Base-by-base conservation (phyloP, 2,113 vertebrate genomes). In the Melanostigma gelatinosum region DNA sequence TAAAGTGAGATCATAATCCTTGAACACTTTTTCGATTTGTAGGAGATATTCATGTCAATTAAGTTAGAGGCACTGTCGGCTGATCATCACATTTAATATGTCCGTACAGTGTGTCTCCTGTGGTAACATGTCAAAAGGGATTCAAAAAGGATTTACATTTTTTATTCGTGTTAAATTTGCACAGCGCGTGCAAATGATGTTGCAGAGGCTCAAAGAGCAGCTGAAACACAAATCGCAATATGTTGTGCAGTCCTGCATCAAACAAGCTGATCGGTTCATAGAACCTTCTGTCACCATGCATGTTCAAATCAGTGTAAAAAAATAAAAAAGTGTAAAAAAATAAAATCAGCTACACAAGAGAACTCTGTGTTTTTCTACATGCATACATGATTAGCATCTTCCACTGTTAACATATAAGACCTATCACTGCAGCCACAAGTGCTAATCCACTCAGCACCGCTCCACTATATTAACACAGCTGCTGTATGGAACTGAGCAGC, bases 401-500 rank as follows among this genome's bases (percentile, higher is more conserved):
- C 48, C 48, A 34, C 38, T 77, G 42, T 69, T 60, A 27, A 36
- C 24, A 20, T 4, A 74, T 2, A 6, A 67, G 44, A 74, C 40
- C 32, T 32, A 67, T 20, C 64, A 12, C 2, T 69, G 18, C 36
- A 44, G 22, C 61, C 68, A 55, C 2, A 10, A 38, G 48, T 38
- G 18, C 65, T 11, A 24, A 5, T 63, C 44, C 24, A 24, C 57
- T 63, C 65, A 55, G 38, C 7, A 44, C 8, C 16, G 2, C 54
- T 68, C 20, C 8, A 52, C 15, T 44, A 52, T 12, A 48, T 16
- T 50, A 48, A 63, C 52, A 58, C 52, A 20, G 42, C 58, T 54
- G 32, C 58, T 13, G 42, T 54, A 36, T 15, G 10, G 27, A 86
- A 68, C 9, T 29, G 46, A 64, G 61, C 36, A 66, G 58, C 50